Conservation (phyloP, 2,888 invertebrate species). For the Pandemis corylana region DNA sequence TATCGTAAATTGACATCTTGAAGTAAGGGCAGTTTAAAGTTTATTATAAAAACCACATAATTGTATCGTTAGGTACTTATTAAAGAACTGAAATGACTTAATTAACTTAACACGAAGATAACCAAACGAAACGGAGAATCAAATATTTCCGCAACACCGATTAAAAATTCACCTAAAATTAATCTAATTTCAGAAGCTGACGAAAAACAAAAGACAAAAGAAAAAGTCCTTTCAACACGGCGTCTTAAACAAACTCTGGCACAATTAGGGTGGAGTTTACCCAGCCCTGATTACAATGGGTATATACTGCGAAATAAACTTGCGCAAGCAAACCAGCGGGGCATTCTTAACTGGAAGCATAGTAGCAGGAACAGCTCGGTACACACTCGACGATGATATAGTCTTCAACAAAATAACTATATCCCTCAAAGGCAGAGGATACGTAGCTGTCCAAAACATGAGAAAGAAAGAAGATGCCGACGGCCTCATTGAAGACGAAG, state of each 20-base stretch:
- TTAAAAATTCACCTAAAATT: constrained; percentile 15
- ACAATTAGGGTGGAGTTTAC: constrained; percentile 13
- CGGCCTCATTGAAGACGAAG: constrained; percentile 27
- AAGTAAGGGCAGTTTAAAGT: too few relatives aligned
- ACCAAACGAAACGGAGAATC: neutral
- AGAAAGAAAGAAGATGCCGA: constrained; percentile 34
- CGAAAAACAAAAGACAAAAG: constrained; percentile 12
- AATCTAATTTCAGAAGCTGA: constrained; percentile 27
- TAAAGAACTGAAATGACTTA: neutral
- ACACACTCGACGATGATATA: constrained; percentile 29
- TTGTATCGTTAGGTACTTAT: too few relatives aligned
- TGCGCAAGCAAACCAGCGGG: constrained; percentile 19
- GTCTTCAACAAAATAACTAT: constrained; percentile 30
- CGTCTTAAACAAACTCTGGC: constrained; percentile 18
- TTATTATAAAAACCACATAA: too few relatives aligned
- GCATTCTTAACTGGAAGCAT: constrained; percentile 26
- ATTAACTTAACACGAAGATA: neutral
- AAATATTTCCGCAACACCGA: neutral
- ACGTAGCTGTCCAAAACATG: constrained; percentile 20
- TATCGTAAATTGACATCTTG: too few relatives aligned
- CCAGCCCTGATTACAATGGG: constrained; percentile 34
- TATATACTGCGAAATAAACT: constrained; percentile 35
- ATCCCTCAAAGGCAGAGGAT: constrained; percentile 27
- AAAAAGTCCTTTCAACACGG: constrained; percentile 13
- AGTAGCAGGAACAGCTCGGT: constrained; percentile 23